These are phyloP conservation scores for Palaemon carinicauda DNA, from an alignment of 1,140 invertebrate species.

Conservation along the genomic window DNA sequence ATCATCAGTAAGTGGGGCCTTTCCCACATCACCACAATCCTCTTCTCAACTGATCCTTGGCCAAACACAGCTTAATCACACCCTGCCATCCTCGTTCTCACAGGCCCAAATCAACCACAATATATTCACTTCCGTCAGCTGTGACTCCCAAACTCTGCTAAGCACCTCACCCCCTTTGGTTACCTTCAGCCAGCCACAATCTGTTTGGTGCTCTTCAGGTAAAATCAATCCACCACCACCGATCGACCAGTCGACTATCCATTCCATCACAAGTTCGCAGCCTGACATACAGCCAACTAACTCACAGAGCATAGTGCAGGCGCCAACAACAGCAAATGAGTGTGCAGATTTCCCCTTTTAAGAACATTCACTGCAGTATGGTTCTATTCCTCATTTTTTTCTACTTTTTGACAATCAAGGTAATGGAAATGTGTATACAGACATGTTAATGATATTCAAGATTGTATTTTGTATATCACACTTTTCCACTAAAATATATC, in stretches of 20 bases:
- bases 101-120: conserved; percentile 38
- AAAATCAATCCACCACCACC: background rate
- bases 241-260: background rate
- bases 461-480: too few species aligned
- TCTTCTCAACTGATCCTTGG: conserved; percentile 37
- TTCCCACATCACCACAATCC: background rate
- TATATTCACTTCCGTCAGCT: conserved; percentile 38
- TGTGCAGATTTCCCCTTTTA: conserved; percentile 44
- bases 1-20: conserved; percentile 27
- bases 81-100: conserved; percentile 18
- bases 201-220: background rate
- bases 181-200: conserved; percentile 26
- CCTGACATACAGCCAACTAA: background rate
- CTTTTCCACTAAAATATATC: too few species aligned
- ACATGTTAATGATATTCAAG: too few species aligned
- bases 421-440: too few species aligned
- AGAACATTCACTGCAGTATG: background rate
- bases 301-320: background rate
- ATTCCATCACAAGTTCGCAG: background rate
- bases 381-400: background rate
- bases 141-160: conserved; percentile 36
- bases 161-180: conserved; percentile 21
- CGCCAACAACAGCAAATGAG: conserved; percentile 25
- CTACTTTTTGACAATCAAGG: too few species aligned
- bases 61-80: conserved; percentile 4